A percentile compares a stretch with the other conserved stretches of the same genome.
phyloP scores from a whole-genome alignment of 2,888 invertebrate genomes.

The Bugula neritina region DNA sequence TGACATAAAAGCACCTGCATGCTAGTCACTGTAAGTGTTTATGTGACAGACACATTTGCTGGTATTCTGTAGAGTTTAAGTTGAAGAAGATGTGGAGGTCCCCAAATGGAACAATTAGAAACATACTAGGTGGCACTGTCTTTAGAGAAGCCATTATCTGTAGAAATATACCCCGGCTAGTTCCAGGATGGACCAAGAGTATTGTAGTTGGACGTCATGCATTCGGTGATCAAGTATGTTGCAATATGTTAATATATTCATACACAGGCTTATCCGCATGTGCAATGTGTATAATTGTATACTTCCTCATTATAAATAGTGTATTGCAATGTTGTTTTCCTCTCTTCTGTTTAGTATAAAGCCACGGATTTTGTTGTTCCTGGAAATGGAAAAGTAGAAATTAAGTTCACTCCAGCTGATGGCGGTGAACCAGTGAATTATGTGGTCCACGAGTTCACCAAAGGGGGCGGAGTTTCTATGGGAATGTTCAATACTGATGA shows the following conservation, averaged over 20 bases:
- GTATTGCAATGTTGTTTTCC: no score
- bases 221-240: constrained; percentile 70
- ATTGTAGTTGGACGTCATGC: constrained; percentile 94
- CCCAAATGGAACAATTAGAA: constrained; percentile 60
- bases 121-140: constrained; percentile 58
- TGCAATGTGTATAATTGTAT: no score
- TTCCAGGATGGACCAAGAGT: constrained; percentile 88
- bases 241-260: no score
- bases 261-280: no score
- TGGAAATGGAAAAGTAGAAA: constrained; percentile 76
- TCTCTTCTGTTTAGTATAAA: constrained; percentile 51
- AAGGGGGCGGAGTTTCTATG: constrained; percentile 72
- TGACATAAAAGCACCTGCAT: no score
- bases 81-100: constrained; percentile 60
- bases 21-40: no score
- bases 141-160: constrained; percentile 60
- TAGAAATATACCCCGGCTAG: constrained; percentile 82
- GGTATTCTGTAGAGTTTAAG: constrained; percentile 54
- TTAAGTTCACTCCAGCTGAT: constrained; percentile 68
- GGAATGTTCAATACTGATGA: constrained; percentile 94
- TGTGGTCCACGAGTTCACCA: constrained; percentile 76
- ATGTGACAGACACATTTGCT: no score
- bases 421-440: constrained; percentile 62
- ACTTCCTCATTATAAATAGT: no score
- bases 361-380: constrained; percentile 95